Evolutionary conservation across 2,797 vertebrate genomes (phyloP), one percentile per base, ranked within the genome.

Genomic region (Lophotriccus pileatus): DNA sequence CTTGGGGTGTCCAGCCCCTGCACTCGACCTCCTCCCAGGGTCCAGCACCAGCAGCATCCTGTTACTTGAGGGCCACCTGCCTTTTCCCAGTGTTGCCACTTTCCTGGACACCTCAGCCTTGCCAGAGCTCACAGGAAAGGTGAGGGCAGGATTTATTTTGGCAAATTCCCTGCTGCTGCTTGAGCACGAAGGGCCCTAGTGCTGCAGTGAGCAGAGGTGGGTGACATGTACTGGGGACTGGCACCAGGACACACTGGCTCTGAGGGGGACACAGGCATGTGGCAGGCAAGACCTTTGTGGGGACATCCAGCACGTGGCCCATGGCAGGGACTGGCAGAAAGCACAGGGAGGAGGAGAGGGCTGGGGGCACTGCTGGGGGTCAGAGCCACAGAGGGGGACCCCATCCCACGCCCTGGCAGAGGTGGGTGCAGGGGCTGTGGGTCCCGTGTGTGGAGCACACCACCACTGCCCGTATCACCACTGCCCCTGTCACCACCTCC

Each of bases 171-270:
- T 19, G 46, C 32, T 52, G 25, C 36, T 62, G 27, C 9, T 14
- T 34, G n/a, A 34, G 25, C 21, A 11, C 6, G 4, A 41, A 12
- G 1, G 5, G 21, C 10, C 6, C 17, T 3, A 2, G 13, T 1
- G 11, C 34, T 23, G 67, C 52, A 23, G 60, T 0, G 4, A 23
- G 49, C 53, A 53, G 68, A 46, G 32, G 23, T 47, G 27, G 4
- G 1, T 7, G 25, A 15, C 2, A 2, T 5, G 10, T 28, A 21
- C 47, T 15, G 34, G 24, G 18, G 30, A 17, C 32, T 2, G 3
- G 55, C 32, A 14, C 43, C 56, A 23, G 55, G 24, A 25, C 39
- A 23, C 0, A 0, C 3, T 4, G 8, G 58, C 32, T 62, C 4
- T 1, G 15, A 14, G 8, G 27, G 14, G n/a, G 20, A 84, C 36